phyloP scores from a whole-genome alignment of 2,113 vertebrate genomes.

The Epinephelus fuscoguttatus region DNA sequence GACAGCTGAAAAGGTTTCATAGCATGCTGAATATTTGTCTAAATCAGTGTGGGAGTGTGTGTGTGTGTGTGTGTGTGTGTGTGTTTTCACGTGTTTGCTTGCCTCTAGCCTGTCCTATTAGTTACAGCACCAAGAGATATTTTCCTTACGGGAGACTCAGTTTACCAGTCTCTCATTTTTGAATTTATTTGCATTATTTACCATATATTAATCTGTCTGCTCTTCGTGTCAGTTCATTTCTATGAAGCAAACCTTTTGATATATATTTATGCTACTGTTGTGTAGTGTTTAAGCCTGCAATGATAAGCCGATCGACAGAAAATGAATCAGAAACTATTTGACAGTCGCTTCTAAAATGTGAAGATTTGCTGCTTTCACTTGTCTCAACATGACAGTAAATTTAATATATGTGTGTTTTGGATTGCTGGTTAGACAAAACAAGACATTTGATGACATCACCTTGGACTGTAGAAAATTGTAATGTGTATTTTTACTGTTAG shows the following conservation, averaged over 20 bases:
- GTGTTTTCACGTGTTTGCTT: not conserved
- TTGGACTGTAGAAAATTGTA: not conserved
- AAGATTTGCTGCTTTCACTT: not conserved
- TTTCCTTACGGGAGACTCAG: conserved; percentile 22
- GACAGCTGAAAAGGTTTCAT: conserved; percentile 55
- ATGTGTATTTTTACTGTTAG: not conserved
- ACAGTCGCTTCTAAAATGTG: not conserved
- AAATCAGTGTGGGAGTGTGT: not conserved
- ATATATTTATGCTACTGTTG: not conserved
- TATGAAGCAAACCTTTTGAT: conserved; percentile 1
- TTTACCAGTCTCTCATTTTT: conserved; percentile 32
- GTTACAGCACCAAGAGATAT: conserved; percentile 42
- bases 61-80: not conserved
- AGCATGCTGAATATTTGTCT: conserved; percentile 36
- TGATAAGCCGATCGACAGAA: not conserved
- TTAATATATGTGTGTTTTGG: not conserved
- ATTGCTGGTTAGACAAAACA: not conserved
- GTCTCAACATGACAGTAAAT: not conserved
- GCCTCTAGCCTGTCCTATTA: conserved; percentile 25
- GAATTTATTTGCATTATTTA: conserved; percentile 62
- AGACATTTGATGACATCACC: not conserved
- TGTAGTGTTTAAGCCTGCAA: no score
- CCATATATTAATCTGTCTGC: conserved; percentile 29
- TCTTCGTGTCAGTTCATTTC: conserved; percentile 17
- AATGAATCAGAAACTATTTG: not conserved